A percentile compares a stretch with the other conserved stretches of the same genome.
Conservation (phyloP, 2,113 vertebrate genomes). For the Trogon melanurus region DNA sequence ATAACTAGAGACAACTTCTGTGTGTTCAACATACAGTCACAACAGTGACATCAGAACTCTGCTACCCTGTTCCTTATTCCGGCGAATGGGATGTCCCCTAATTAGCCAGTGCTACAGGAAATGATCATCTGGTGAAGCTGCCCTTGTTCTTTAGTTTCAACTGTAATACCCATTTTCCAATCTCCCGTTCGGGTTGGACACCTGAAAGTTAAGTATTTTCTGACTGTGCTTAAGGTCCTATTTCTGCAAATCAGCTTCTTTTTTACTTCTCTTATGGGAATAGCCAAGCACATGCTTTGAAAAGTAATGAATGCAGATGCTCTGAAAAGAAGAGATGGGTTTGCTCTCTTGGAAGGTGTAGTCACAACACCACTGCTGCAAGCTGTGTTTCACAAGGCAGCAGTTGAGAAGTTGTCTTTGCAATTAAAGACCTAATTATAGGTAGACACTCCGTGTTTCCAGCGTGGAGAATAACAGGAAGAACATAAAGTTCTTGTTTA, state of each 20-base stretch:
- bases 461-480: neutral
- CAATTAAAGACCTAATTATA: neutral
- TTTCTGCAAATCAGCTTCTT: neutral
- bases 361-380: neutral
- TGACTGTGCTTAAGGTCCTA: neutral
- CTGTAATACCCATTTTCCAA: neutral
- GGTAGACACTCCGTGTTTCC: neutral
- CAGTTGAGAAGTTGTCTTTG: neutral
- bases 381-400: neutral
- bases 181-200: neutral
- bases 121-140: neutral
- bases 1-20: neutral
- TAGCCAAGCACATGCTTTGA: neutral
- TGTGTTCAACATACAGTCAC: neutral
- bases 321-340: neutral
- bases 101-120: neutral
- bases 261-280: neutral
- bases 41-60: neutral
- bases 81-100: neutral
- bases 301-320: neutral
- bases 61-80: neutral
- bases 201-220: neutral
- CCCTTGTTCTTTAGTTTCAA: neutral
- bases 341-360: neutral
- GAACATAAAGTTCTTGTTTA: neutral